Percentiles rank a stretch among this genome's conserved stretches.
phyloP scores from a whole-genome alignment of 2,113 vertebrate genomes.

The Paraplagusia blochii region DNA sequence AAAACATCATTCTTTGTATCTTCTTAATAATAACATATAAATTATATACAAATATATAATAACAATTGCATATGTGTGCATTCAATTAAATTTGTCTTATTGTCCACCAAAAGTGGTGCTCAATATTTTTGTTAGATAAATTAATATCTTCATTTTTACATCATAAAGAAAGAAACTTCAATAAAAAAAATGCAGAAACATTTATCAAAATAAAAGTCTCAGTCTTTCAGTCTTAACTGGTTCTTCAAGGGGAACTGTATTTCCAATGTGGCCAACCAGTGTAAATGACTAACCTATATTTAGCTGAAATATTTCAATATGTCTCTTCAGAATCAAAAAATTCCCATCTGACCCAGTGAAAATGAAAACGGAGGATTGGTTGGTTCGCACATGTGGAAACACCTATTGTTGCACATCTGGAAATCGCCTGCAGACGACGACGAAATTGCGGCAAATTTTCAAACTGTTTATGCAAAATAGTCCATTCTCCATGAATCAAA shows the following conservation, averaged over 20 bases:
- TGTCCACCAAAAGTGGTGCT: no score
- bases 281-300: slow-evolving; percentile 4
- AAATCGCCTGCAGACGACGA: slow-evolving; percentile 60
- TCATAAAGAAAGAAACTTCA: no score
- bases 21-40: no score
- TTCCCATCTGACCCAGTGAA: slow-evolving; percentile 13
- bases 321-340: slow-evolving; percentile 9
- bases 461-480: slow-evolving; percentile 76
- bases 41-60: no score
- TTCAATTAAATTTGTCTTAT: no score
- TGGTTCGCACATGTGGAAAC: slow-evolving; percentile 72
- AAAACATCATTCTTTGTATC: no score
- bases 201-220: no score
- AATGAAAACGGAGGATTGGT: slow-evolving; percentile 31
- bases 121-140: no score
- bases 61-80: no score
- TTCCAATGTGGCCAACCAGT: neutral
- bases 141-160: no score
- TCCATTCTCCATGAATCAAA: slow-evolving; percentile 55
- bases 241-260: neutral
- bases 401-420: slow-evolving; percentile 75
- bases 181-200: no score
- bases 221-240: no score
- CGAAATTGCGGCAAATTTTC: slow-evolving; percentile 71
- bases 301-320: slow-evolving; percentile 7